phyloP scores from a whole-genome alignment of 1,140 invertebrate species.

The Formica exsecta region DNA sequence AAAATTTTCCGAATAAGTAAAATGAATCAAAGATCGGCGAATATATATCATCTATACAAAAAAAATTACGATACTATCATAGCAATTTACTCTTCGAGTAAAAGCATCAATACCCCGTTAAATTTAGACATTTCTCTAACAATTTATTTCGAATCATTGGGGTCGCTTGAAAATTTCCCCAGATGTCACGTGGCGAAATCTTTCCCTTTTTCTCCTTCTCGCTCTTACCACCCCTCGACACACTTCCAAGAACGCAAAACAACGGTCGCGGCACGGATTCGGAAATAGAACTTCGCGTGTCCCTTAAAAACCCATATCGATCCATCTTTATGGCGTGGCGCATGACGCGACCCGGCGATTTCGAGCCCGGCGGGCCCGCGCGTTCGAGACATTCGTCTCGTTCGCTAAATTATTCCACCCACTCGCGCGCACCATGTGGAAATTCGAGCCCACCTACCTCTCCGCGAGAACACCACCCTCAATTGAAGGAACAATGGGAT shows the following conservation, averaged over 20 bases:
- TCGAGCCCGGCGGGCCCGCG: constrained; percentile 63
- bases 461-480: constrained; percentile 64
- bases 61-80: background rate
- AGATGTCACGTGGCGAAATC: constrained; percentile 2
- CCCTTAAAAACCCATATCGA: constrained; percentile 74
- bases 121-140: background rate
- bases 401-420: constrained; percentile 74
- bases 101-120: background rate
- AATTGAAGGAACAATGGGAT: constrained; percentile 65
- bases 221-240: background rate
- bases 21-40: background rate
- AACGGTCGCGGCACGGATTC: constrained; percentile 63
- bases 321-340: constrained; percentile 44
- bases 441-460: constrained; percentile 63
- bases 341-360: constrained; percentile 58
- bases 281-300: constrained; percentile 72
- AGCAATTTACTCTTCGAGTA: background rate
- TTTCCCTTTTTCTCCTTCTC: background rate
- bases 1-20: background rate
- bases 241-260: constrained; percentile 61
- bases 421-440: constrained; percentile 47
- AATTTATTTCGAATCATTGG: constrained; percentile 61
- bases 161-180: constrained; percentile 42
- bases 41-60: background rate
- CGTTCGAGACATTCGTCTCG: constrained; percentile 68